These are phyloP conservation scores for Erynnis tages DNA, from an alignment of 2,888 invertebrate species.

Conservation along the genomic window DNA sequence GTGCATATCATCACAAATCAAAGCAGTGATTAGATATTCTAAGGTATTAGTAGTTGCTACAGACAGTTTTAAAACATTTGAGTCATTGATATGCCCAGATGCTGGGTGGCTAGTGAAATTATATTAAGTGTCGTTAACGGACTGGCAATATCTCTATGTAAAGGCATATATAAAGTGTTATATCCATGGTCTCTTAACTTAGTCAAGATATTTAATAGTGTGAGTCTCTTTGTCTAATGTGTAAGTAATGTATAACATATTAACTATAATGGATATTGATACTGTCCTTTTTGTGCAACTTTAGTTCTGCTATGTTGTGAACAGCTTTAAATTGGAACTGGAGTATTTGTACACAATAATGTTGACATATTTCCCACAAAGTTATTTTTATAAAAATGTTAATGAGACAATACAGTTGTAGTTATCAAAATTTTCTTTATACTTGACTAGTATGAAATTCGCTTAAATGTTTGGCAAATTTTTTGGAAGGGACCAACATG, in stretches of 20 bases:
- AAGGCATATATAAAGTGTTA: slow-evolving; percentile 77
- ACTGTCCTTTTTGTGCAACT: slow-evolving; percentile 77
- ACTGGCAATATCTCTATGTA: slow-evolving; percentile 80
- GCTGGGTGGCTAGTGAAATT: slow-evolving; percentile 78
- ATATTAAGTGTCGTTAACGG: slow-evolving; percentile 76
- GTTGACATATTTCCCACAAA: slow-evolving; percentile 69
- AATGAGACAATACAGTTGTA: slow-evolving; percentile 77
- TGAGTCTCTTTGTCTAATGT: slow-evolving; percentile 75
- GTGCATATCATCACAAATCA: slow-evolving; percentile 81
- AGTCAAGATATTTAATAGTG: slow-evolving; percentile 81
- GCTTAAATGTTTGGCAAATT: slow-evolving; percentile 62
- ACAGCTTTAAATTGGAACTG: slow-evolving; percentile 77
- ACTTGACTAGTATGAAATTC: slow-evolving; percentile 48
- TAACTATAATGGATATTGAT: slow-evolving; percentile 67
- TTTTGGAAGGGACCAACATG: slow-evolving; percentile 78
- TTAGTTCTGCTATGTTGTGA: slow-evolving; percentile 79
- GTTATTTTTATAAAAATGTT: slow-evolving; percentile 78
- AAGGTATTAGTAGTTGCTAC: slow-evolving; percentile 81
- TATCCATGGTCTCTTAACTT: slow-evolving; percentile 79
- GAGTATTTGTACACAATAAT: slow-evolving; percentile 73
- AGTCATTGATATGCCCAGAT: slow-evolving; percentile 77
- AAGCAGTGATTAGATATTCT: slow-evolving; percentile 80
- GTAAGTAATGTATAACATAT: slow-evolving; percentile 73
- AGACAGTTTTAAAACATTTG: slow-evolving; percentile 73
- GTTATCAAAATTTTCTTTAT: slow-evolving; percentile 59